Base-by-base conservation (phyloP, 64 coral and sea anemone species). In the Montipora efflorescens region DNA sequence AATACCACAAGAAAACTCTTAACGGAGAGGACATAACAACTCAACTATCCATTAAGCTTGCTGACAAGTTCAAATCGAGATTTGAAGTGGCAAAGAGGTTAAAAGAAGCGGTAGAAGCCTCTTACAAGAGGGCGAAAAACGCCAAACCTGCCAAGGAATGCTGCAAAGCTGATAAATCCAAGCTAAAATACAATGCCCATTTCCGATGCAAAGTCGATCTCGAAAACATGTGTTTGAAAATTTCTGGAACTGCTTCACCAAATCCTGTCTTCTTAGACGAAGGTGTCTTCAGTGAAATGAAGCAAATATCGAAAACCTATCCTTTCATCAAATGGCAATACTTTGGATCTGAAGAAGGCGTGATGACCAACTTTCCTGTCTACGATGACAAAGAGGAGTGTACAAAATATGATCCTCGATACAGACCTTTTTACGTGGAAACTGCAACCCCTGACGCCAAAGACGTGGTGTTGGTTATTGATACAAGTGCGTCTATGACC, bases 361-460 rank as follows among this genome's bases (percentile, higher is more conserved):
- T 93, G 5, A 7, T 55, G 71, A 87, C 82, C 4, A 52, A 6
- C 49, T 93, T 64, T 58, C 91, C 91, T 5, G n/a, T 90, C 49
- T 76, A 62, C 22, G 14, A 50, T 52, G 46, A 80, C 8, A 57
- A 57, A 57, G 48, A 68, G 9, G 72, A 78, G 18, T 95, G 94
- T 44, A 18, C 44, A 53, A 52, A 52, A 23, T 95, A 57, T 61
- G 94, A 95, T 11, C 76, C 77, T 68, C 89, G 94, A 2, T 84
- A 73, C 58, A 77, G 94, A 20, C 88, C 89, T 9, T 95, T 57
- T 73, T 95, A 95, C 71, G 94, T 91, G 21, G 94, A 95, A 74
- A 73, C 88, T 2, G 88, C 88, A 2, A 79, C 88, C 1, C 94
- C 89, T 8, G 50, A 84, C 15, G 89, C 94, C 12, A 95, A 95